These are phyloP conservation scores for Ibycter americanus DNA, from an alignment of 2,797 vertebrate species.

Conservation along the genomic window DNA sequence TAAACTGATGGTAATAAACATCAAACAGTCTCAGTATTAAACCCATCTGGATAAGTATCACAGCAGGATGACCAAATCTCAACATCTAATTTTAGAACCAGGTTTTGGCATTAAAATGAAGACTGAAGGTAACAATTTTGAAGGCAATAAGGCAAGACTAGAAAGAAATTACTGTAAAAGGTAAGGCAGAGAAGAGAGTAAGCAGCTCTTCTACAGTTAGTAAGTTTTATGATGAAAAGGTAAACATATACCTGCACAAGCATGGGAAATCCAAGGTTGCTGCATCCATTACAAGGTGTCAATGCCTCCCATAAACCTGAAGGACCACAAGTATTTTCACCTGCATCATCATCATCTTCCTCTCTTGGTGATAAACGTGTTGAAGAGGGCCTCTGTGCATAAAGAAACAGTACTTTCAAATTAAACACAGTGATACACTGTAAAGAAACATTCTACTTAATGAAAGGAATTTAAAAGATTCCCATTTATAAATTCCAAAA, in stretches of 20 bases:
- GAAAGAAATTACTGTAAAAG: background rate
- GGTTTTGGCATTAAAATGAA: background rate
- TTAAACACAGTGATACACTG: background rate
- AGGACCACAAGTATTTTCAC: slow-evolving; percentile 88
- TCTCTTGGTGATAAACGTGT: slow-evolving; percentile 78
- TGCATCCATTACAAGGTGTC: slow-evolving; percentile 95
- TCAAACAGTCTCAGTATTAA: background rate
- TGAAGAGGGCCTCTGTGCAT: slow-evolving; percentile 82
- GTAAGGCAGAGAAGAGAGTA: background rate
- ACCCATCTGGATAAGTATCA: background rate
- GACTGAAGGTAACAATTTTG: background rate
- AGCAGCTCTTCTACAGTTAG: background rate
- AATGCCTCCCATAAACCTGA: slow-evolving; percentile 93
- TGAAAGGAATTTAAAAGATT: background rate
- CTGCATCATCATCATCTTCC: slow-evolving; percentile 85
- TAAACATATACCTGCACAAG: slow-evolving; percentile 83
- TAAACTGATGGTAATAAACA: background rate
- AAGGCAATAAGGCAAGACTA: background rate
- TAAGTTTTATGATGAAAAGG: background rate
- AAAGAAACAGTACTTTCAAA: slow-evolving; percentile 19
- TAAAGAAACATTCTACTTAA: background rate
- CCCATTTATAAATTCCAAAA: background rate
- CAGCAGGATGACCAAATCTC: background rate
- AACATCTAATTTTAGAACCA: background rate
- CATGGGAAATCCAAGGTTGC: slow-evolving; percentile 90